A percentile compares a stretch with the other conserved stretches of the same genome.
Evolutionary conservation across 2,113 vertebrate species (phyloP).

Genomic region (Heterotilapia buettikoferi): DNA sequence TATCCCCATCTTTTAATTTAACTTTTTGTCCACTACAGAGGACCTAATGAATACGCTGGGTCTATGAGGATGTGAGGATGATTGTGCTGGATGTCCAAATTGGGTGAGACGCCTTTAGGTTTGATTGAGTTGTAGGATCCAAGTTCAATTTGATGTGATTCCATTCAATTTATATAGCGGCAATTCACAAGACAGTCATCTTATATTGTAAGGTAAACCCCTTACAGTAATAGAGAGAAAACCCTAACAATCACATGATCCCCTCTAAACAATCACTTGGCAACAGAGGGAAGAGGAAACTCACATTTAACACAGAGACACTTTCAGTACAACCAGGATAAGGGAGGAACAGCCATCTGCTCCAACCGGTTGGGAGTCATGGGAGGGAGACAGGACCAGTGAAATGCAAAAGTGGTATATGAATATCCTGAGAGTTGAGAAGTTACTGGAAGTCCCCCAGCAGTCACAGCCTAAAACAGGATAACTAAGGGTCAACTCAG

Average conservation of each 20-base stretch:
- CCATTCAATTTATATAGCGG: background rate
- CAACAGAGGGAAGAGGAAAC: too few species aligned
- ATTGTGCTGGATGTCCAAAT: background rate
- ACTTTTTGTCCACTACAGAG: background rate
- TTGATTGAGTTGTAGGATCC: background rate
- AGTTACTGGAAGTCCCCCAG: too few species aligned
- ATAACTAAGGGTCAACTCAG: background rate
- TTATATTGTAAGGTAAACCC: background rate
- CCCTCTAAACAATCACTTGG: too few species aligned
- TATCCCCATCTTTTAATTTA: background rate
- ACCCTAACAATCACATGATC: too few species aligned
- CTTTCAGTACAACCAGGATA: too few species aligned
- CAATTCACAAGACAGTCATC: background rate
- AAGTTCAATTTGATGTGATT: background rate
- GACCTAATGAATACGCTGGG: background rate
- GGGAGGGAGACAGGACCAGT: too few species aligned
- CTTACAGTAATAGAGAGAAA: background rate
- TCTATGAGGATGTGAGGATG: background rate
- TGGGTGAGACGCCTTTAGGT: fast-evolving
- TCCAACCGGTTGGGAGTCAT: too few species aligned
- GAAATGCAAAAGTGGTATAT: too few species aligned
- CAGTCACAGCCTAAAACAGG: background rate
- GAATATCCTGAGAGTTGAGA: too few species aligned
- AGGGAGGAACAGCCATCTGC: too few species aligned
- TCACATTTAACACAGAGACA: too few species aligned